A percentile compares a stretch with the other conserved stretches of the same genome.
These are phyloP conservation scores for Cynocephalus volans DNA, from an alignment of 2,113 vertebrate genomes.

Conservation along the genomic window DNA sequence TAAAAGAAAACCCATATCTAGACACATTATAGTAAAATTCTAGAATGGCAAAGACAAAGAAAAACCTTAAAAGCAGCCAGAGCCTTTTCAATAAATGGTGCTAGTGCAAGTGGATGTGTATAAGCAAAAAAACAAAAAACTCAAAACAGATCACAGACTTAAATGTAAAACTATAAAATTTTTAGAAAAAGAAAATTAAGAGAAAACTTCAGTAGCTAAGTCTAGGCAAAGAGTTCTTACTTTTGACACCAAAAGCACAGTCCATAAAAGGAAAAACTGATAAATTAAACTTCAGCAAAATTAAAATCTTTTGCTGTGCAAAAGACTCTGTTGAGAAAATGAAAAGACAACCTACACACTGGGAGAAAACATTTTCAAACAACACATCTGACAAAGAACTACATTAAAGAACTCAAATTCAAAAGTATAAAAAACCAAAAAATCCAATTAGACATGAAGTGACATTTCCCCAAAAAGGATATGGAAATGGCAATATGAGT, in stretches of 20 bases:
- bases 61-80: conserved; percentile 30
- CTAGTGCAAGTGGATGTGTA: neutral
- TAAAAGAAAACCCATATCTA: neutral
- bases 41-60: neutral
- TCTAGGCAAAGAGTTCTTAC: neutral
- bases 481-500: neutral
- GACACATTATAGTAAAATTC: neutral
- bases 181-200: neutral
- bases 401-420: neutral
- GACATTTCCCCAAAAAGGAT: neutral
- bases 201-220: neutral
- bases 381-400: neutral
- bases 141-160: conserved; percentile 5
- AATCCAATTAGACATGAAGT: neutral
- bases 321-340: neutral
- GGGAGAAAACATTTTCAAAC: neutral
- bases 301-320: neutral
- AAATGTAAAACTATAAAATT: neutral
- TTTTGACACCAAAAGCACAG: neutral
- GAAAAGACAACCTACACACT: neutral
- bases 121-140: neutral
- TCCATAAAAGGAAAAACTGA: neutral
- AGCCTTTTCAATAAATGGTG: neutral
- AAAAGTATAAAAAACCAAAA: neutral
- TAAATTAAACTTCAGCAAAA: neutral